Conservation (phyloP, 2,797 vertebrate genomes). For the Aotus griseimembra region DNA sequence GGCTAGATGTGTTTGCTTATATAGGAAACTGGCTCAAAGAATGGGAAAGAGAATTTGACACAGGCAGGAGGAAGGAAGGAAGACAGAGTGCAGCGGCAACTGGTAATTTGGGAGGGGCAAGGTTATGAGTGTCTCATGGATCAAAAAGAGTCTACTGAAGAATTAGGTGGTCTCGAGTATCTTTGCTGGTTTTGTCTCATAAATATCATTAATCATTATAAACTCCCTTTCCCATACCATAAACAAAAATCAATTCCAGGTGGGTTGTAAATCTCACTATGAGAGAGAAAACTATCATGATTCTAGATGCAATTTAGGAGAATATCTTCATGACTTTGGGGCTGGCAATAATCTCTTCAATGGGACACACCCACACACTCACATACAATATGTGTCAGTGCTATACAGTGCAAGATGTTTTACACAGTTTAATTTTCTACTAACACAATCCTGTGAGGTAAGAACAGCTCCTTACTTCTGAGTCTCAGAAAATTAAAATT, state of each 20-base stretch:
- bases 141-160: not conserved
- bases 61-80: not conserved
- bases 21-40: not conserved
- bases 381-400: rapidly evolving
- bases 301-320: not conserved
- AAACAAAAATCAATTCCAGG: slow-evolving; percentile 25
- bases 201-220: not conserved
- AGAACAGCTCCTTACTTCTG: not conserved
- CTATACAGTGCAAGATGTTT: not conserved
- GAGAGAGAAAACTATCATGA: not conserved
- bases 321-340: not conserved
- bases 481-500: slow-evolving; percentile 32
- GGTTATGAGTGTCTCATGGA: not conserved
- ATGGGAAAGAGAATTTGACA: not conserved
- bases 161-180: not conserved
- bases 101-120: not conserved
- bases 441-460: not conserved
- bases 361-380: not conserved
- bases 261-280: not conserved
- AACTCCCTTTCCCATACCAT: not conserved
- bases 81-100: not conserved
- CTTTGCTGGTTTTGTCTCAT: not conserved
- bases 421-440: not conserved
- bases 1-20: not conserved
- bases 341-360: not conserved